Percentiles rank a stretch among this genome's conserved stretches.
Evolutionary conservation across 2,888 invertebrate genomes (phyloP).

Genomic region (Drosophila hamatofila): DNA sequence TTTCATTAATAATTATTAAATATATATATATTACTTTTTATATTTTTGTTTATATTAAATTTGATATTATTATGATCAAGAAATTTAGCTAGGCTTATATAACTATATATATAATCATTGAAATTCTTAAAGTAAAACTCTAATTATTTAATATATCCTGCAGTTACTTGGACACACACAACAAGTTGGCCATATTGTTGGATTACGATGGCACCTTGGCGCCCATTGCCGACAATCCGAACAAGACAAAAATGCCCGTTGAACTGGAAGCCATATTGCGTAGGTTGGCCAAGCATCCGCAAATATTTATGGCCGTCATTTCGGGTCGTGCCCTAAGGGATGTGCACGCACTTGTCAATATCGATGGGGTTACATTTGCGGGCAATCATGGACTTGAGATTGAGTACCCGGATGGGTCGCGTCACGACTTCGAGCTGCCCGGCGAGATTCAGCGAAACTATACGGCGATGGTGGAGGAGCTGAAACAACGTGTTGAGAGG

Average conservation of each 20-base stretch:
- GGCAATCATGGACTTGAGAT: conserved; percentile 92
- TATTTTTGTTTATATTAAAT: too few relatives aligned
- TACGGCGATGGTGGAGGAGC: conserved; percentile 87
- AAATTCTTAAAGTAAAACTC: not conserved
- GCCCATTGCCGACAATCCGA: conserved; percentile 90
- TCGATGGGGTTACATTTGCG: conserved; percentile 88
- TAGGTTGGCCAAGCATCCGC: conserved; percentile 88
- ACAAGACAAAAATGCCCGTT: conserved; percentile 88
- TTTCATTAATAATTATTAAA: too few relatives aligned
- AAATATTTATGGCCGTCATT: conserved; percentile 90
- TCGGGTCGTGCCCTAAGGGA: conserved; percentile 90
- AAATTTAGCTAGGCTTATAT: not conserved
- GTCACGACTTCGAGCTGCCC: conserved; percentile 90
- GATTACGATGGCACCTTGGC: conserved; percentile 92
- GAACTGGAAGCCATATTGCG: conserved; percentile 89
- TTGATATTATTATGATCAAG: too few relatives aligned
- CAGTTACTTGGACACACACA: conserved; percentile 86
- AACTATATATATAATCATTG: not conserved
- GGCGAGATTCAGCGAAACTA: conserved; percentile 88
- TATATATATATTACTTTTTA: too few relatives aligned
- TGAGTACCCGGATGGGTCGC: conserved; percentile 90
- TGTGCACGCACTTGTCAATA: conserved; percentile 88
- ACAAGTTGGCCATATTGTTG: conserved; percentile 89
- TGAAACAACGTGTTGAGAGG: conserved; percentile 87
- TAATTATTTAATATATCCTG: not conserved